Percentiles rank a stretch among this genome's conserved stretches.
These are phyloP conservation scores for Lacanobia oleracea DNA, from an alignment of 2,888 invertebrate genomes.

Conservation along the genomic window DNA sequence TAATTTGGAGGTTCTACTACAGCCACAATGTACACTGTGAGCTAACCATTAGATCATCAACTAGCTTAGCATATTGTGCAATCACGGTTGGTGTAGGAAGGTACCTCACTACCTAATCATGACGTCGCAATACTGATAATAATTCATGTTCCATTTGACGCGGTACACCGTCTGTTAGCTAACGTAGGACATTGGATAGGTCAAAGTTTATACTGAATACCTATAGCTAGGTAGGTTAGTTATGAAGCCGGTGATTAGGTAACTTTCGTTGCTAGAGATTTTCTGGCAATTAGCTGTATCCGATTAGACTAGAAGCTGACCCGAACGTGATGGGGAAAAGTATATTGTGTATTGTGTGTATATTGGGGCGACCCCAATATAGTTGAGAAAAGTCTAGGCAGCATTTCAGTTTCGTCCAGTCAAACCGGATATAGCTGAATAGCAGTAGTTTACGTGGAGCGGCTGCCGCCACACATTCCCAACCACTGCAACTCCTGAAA, in stretches of 20 bases:
- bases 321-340: too few species aligned
- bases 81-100: conserved; percentile 15
- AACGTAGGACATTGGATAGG: conserved; percentile 21
- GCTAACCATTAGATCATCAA: neutral
- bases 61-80: conserved; percentile 3
- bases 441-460: too few species aligned
- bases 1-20: too few species aligned
- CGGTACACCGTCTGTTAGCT: conserved; percentile 21
- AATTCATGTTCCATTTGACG: conserved; percentile 35
- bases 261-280: neutral
- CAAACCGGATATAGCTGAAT: too few species aligned
- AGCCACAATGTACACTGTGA: neutral
- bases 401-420: too few species aligned
- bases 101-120: neutral
- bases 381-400: too few species aligned
- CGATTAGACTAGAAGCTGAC: neutral
- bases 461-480: too few species aligned
- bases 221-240: neutral
- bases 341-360: too few species aligned
- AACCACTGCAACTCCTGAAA: too few species aligned
- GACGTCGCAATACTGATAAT: conserved; percentile 10
- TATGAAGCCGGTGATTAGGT: neutral
- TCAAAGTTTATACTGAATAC: conserved; percentile 30
- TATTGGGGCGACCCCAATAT: too few species aligned
- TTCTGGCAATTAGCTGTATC: too few species aligned